Base-by-base conservation (phyloP, 2,797 vertebrate genomes). In the Danio aesculapii region DNA sequence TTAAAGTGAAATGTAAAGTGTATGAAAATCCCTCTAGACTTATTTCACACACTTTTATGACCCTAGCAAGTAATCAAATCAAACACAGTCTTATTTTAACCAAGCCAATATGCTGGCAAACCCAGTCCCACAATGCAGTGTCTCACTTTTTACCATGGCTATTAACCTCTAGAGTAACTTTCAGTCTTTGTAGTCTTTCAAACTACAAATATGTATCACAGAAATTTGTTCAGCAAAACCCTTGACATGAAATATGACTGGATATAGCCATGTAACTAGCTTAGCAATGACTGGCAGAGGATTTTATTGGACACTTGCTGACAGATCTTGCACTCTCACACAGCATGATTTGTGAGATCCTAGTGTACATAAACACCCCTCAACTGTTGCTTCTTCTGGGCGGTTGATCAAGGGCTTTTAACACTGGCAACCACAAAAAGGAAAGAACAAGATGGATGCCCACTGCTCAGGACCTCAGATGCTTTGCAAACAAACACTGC, bases 401-500 rank as follows among this genome's bases (percentile, higher is more conserved):
- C 50, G 43, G 82, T 21, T 87, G 86, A 81, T 78, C 83, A 81
- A 88, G 53, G 64, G 61, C 81, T 83, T 61, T 79, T 83, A 89
- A 83, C 75, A 85, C 76, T 71, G 49, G 46, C 14, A 75, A 81
- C 83, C 83, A 76, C 85, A 89, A 83, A 46, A 49, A 55, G 67
- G 67, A 30, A 61, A 62, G 41, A 72, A 61, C 21, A 19, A 58
- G 64, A 75, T 79, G 76, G 87, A 81, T 74, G 63, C 39, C 83
- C 72, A 75, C 79, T 78, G 59, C 41, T 84, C 69, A 75, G 76
- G 63, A 84, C 81, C 83, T 85, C 44, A 30, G 67, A 30, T 83
- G 73, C 53, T 85, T 21, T 63, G 66, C 85, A 88, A 91, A 87
- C 81, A 87, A 88, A 89, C 83, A 81, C 74, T 75, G 53, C 74